phyloP scores from a whole-genome alignment of 2,888 invertebrate species.

The Nowickia ferox region DNA sequence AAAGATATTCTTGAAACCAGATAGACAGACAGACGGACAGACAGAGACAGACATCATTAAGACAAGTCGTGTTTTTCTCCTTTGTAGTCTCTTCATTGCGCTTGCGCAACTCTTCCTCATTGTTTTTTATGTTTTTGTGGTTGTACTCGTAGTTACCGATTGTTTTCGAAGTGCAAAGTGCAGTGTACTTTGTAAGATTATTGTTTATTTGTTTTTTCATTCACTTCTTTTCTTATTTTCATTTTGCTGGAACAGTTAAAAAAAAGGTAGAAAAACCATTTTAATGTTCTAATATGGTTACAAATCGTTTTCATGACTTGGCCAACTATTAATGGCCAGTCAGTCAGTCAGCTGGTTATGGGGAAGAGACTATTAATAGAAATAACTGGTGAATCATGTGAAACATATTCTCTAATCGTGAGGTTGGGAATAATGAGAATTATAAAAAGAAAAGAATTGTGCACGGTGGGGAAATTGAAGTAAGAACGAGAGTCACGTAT shows the following conservation, averaged over 20 bases:
- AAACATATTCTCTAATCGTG: constrained; percentile 40
- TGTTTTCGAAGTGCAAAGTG: constrained; percentile 62
- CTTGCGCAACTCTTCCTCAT: constrained; percentile 59
- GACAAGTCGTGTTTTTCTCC: constrained; percentile 28
- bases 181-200: constrained; percentile 55
- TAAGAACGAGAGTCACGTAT: neutral
- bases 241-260: constrained; percentile 35
- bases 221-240: constrained; percentile 6
- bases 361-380: constrained; percentile 34
- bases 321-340: constrained; percentile 42
- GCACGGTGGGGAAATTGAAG: neutral
- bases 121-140: constrained; percentile 23
- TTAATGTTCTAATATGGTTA: constrained; percentile 53
- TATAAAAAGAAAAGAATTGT: neutral
- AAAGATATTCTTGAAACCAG: neutral
- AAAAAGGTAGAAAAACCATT: constrained; percentile 49
- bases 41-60: constrained; percentile 10
- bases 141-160: neutral
- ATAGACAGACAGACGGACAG: constrained; percentile 2
- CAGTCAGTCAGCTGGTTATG: constrained; percentile 3
- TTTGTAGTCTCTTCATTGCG: constrained; percentile 26
- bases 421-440: constrained; percentile 23
- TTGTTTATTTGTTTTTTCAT: constrained; percentile 16
- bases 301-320: constrained; percentile 47
- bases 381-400: constrained; percentile 46